Percentiles rank a stretch among this genome's conserved stretches.
phyloP scores from a whole-genome alignment of 2,797 vertebrate genomes.

The Triplophysa bombifrons region DNA sequence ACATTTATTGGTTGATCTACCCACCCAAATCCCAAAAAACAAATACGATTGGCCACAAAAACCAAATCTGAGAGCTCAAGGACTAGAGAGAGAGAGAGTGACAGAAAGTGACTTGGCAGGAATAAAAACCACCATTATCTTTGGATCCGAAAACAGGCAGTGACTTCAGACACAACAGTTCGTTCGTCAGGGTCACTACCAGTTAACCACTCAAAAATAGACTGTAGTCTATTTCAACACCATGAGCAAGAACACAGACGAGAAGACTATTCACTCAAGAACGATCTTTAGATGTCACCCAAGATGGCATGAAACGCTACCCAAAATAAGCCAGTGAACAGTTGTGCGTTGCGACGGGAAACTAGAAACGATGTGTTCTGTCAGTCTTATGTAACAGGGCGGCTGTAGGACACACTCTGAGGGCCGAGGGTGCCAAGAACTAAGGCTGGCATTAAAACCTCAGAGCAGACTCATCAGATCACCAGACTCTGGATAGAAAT shows the following conservation, averaged over 20 bases:
- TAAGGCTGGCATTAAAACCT: conserved; percentile 15
- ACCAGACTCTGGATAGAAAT: not conserved
- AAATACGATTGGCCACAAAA: not conserved
- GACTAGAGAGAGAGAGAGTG: not conserved
- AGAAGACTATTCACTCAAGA: not conserved
- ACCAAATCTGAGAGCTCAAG: not conserved
- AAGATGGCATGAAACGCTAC: not conserved
- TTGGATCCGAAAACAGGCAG: conserved; percentile 10
- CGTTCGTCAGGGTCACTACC: conserved; percentile 7
- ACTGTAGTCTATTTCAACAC: conserved; percentile 20
- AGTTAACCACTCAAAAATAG: not conserved
- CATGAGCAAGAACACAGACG: conserved; percentile 5
- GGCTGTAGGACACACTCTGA: not conserved
- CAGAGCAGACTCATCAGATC: not conserved
- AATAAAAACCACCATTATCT: conserved; percentile 28
- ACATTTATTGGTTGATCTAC: not conserved
- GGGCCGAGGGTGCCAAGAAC: not conserved
- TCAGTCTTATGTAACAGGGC: conserved; percentile 19
- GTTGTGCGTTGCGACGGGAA: not conserved
- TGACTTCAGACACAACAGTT: conserved; percentile 24
- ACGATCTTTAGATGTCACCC: not conserved
- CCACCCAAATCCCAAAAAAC: not conserved
- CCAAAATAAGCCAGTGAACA: conserved; percentile 9
- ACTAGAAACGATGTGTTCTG: conserved; percentile 21
- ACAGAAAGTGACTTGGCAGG: conserved; percentile 32